A percentile compares a stretch with the other conserved stretches of the same genome.
Conservation (phyloP, 2,888 invertebrate genomes). For the Blastobasis lacticolella region DNA sequence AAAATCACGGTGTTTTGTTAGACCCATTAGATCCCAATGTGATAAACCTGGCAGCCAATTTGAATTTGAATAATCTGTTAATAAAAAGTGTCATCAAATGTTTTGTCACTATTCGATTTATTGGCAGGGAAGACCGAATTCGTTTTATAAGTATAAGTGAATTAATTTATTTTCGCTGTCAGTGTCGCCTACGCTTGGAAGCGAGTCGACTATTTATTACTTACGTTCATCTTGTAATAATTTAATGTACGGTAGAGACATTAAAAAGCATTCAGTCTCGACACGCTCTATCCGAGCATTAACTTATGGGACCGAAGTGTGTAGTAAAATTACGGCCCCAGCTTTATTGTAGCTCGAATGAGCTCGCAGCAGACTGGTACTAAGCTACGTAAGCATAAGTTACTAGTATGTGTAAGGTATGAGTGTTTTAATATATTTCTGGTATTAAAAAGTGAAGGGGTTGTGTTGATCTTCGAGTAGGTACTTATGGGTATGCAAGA, state of each 20-base stretch:
- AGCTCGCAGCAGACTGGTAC: too few relatives aligned
- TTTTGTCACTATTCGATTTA: conserved; percentile 43
- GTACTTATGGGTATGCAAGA: too few relatives aligned
- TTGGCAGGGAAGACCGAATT: conserved; percentile 28
- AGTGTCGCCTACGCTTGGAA: conserved; percentile 32
- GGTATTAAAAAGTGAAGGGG: too few relatives aligned
- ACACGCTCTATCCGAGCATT: conserved; percentile 39
- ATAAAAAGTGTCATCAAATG: conserved; percentile 46
- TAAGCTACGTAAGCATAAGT: too few relatives aligned
- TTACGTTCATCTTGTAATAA: conserved; percentile 26
- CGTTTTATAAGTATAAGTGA: conserved; percentile 16
- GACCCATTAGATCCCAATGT: background rate
- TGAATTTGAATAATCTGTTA: conserved; percentile 28
- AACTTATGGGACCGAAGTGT: conserved; percentile 29
- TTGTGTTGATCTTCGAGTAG: too few relatives aligned
- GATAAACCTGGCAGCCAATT: conserved; percentile 4
- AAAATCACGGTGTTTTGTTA: too few relatives aligned
- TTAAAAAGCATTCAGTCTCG: conserved; percentile 60
- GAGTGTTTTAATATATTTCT: too few relatives aligned
- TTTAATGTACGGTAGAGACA: conserved; percentile 45
- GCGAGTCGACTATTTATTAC: conserved; percentile 7
- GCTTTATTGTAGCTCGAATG: too few relatives aligned
- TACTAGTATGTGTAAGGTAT: too few relatives aligned
- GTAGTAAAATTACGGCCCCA: conserved; percentile 31
- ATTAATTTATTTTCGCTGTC: conserved; percentile 42